Evolutionary conservation across 2,113 vertebrate genomes (phyloP), one percentile per base, ranked within the genome.

Genomic region (Cavia aperea): DNA sequence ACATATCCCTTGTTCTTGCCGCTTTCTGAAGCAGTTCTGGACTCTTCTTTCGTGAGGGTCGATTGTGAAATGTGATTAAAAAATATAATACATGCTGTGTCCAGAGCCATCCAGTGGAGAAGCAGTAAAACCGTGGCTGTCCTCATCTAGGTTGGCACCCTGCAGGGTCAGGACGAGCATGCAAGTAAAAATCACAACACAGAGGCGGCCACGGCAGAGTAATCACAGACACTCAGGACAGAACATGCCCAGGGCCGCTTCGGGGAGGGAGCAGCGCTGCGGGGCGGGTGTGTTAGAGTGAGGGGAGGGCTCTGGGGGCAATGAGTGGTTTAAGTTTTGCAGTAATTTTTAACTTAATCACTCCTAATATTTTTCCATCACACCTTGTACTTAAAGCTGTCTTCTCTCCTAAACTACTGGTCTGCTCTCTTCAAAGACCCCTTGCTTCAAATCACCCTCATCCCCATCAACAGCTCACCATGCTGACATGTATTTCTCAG

Each of bases 231-330:
- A 43, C 72, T 26, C 70, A 24, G 9, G 13, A 21, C 8, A 6
- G 39, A 73, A 43, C 1, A 24, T 4, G 2, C 5, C 10, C n/a
- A 26, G 39, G 19, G 9, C 23, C 2, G 43, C 39, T 10, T 11
- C 12, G 5, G 73, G 46, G 24, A 49, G 26, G 26, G 46, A 7
- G 5, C 23, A 26, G 39, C 39, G 14, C 2, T 4, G 23, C 39
- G 14, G 72, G 33, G 5, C 14, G 39, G 24, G 23, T 3, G 23
- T 46, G 11, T 13, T 23, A 19, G 43, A 26, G 26, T 6, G 14
- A 77, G 26, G 26, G 24, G 26, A 7, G 14, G 43, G 1, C 46
- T 49, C 31, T 29, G 72, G 4, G 26, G 12, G 73, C 24, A 4
- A 31, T 31, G 7, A 15, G 26, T 4, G 43, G 73, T 26, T 4